Conservation (phyloP, 2,888 invertebrate genomes). For the Sarcophaga caerulescens region DNA sequence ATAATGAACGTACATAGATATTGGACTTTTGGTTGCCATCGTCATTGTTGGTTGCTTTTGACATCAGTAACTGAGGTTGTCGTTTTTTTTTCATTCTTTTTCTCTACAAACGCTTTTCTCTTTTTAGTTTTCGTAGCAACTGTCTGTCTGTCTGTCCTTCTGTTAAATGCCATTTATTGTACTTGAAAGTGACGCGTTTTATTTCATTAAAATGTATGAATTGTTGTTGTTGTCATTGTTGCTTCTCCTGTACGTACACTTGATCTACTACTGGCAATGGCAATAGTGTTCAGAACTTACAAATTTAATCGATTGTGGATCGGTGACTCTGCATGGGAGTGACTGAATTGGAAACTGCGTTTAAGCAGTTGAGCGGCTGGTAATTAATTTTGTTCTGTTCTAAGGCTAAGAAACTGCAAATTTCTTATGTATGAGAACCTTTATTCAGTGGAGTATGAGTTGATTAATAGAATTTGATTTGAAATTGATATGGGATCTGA, state of each 20-base stretch:
- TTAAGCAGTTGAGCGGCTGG: no score
- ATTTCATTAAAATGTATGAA: conserved; percentile 35
- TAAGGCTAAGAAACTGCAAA: no score
- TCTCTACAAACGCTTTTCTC: background rate
- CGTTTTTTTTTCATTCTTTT: conserved; percentile 8
- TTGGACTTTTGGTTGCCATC: conserved; percentile 4
- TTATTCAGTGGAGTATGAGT: no score
- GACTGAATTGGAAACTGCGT: no score
- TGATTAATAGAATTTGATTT: no score
- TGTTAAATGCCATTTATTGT: conserved; percentile 60
- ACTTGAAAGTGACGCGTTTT: conserved; percentile 55
- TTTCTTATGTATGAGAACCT: no score
- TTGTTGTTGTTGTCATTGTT: conserved; percentile 24
- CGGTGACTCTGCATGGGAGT: no score
- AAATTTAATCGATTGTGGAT: background rate
- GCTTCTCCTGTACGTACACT: background rate
- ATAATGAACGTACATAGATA: background rate
- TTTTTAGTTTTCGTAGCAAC: background rate
- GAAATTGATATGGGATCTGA: no score
- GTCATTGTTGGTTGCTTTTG: background rate
- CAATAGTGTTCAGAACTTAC: no score
- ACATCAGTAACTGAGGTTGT: conserved; percentile 25
- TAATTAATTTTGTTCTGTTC: no score
- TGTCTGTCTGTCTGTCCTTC: conserved; percentile 34
- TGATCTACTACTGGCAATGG: background rate